These are phyloP conservation scores for Collichthys lucidus DNA, from an alignment of 2,113 vertebrate species.

Conservation along the genomic window DNA sequence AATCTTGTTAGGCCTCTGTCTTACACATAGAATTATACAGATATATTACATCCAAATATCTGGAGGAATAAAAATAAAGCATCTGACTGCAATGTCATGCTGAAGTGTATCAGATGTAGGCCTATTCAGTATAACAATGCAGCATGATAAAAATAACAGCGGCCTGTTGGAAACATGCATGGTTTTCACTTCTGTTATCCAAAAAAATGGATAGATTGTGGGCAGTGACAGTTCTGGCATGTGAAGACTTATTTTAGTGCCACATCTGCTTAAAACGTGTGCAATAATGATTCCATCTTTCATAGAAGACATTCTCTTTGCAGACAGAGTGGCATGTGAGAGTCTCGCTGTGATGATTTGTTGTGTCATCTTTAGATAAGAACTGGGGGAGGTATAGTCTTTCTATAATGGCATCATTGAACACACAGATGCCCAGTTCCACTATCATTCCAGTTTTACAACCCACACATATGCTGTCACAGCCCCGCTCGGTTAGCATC, in stretches of 20 bases:
- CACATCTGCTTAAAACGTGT: background rate
- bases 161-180: background rate
- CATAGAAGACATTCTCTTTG: slow-evolving; percentile 32
- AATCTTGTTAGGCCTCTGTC: background rate
- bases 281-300: slow-evolving; percentile 47
- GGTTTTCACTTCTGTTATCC: slow-evolving; percentile 25
- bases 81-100: background rate
- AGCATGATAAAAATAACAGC: background rate
- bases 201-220: slow-evolving; percentile 5
- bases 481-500: slow-evolving; percentile 66
- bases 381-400: slow-evolving; percentile 57
- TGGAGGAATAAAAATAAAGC: background rate
- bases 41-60: slow-evolving; percentile 2
- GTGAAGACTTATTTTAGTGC: slow-evolving; percentile 17
- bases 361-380: slow-evolving; percentile 74
- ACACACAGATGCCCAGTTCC: slow-evolving; percentile 73
- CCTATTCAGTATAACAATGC: background rate
- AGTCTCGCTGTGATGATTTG: slow-evolving; percentile 48
- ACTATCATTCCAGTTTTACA: slow-evolving; percentile 74
- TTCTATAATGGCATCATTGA: slow-evolving; percentile 61
- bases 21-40: background rate
- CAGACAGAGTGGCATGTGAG: slow-evolving; percentile 48
- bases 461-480: slow-evolving; percentile 77
- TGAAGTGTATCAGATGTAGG: background rate
- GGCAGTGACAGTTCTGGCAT: slow-evolving; percentile 22